Conservation (phyloP, 2,113 vertebrate species). For the Archocentrus centrarchus region DNA sequence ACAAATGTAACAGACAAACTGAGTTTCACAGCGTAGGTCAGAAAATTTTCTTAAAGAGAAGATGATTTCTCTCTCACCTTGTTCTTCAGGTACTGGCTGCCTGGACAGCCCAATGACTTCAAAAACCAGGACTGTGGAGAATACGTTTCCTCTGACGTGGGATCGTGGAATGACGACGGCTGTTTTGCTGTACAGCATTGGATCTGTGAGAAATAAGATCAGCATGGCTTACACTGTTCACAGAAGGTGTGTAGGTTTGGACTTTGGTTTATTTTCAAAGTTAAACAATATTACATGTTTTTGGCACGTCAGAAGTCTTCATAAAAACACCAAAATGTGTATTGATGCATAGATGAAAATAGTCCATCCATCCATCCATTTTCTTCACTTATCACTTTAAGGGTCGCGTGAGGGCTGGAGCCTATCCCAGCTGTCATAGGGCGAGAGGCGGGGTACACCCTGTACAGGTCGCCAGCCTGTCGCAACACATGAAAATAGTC, state of each 20-base stretch:
- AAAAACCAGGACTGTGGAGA: constrained; percentile 60
- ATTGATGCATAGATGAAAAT: neutral
- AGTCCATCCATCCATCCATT: too few relatives aligned
- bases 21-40: neutral
- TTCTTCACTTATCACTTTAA: too few relatives aligned
- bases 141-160: rapidly evolving
- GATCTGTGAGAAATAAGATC: constrained; percentile 58
- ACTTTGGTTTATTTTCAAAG: neutral
- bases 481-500: too few relatives aligned
- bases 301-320: neutral
- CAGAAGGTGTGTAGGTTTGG: neutral
- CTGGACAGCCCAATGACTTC: constrained; percentile 47
- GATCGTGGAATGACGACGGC: constrained; percentile 46
- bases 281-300: neutral
- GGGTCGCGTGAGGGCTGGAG: too few relatives aligned
- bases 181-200: constrained; percentile 8
- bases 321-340: neutral
- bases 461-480: too few relatives aligned
- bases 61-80: neutral
- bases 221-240: neutral
- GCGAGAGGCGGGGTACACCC: too few relatives aligned
- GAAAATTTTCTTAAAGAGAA: neutral
- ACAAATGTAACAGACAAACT: neutral
- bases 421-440: too few relatives aligned
- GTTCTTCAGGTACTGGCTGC: constrained; percentile 51